Percentiles rank a stretch among this genome's conserved stretches.
phyloP scores from a whole-genome alignment of 2,113 vertebrate genomes.

The Dromas ardeola region DNA sequence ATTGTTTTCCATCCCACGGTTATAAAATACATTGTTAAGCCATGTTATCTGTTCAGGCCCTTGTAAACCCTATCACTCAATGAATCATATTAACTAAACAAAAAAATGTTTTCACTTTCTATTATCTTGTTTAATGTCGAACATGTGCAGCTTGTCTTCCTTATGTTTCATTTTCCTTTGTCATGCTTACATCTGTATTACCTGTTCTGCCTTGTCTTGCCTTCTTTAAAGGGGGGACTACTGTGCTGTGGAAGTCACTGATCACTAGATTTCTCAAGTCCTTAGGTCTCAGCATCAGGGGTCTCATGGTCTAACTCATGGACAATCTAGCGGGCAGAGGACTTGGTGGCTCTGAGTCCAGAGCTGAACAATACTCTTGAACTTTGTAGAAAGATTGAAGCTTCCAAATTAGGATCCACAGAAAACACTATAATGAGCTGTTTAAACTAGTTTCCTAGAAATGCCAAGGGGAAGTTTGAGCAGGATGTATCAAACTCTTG shows the following conservation, averaged over 20 bases:
- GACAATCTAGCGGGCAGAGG: neutral
- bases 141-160: neutral
- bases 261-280: neutral
- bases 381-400: neutral
- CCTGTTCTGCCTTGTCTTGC: neutral
- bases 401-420: neutral
- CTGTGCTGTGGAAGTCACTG: neutral
- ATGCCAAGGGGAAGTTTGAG: neutral
- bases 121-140: neutral
- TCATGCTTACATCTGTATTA: neutral
- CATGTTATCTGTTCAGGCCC: neutral
- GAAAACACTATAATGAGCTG: neutral
- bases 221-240: neutral
- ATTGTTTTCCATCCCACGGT: neutral
- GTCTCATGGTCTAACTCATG: neutral
- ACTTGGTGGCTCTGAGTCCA: neutral
- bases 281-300: rapidly evolving
- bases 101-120: neutral
- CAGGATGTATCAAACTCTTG: neutral
- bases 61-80: neutral
- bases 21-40: neutral
- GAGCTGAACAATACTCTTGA: neutral
- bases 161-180: neutral
- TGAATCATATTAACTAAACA: neutral
- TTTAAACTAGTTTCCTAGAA: neutral